Percentiles rank a stretch among this genome's conserved stretches.
These are phyloP conservation scores for Diaphora mendica DNA, from an alignment of 2,888 invertebrate species.

Conservation along the genomic window DNA sequence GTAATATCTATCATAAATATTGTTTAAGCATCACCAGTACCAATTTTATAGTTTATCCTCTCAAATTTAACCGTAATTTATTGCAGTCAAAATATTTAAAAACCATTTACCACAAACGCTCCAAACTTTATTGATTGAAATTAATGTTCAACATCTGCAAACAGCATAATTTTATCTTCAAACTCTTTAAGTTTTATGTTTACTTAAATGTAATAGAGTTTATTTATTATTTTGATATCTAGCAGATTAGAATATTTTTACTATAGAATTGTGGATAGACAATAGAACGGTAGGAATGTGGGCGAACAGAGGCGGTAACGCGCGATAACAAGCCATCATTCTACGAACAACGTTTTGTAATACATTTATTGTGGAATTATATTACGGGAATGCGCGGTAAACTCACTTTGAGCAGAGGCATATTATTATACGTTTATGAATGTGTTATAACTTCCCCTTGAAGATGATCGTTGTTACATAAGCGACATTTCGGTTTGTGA, in stretches of 20 bases:
- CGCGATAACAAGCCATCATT: constrained; percentile 63
- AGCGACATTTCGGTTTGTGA: constrained; percentile 40
- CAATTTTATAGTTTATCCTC: background rate
- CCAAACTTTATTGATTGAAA: background rate
- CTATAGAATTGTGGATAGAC: background rate
- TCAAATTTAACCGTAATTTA: background rate
- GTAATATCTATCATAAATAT: background rate
- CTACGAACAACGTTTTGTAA: constrained; percentile 53
- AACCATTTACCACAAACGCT: background rate
- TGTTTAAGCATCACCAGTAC: no score
- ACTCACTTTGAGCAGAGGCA: constrained; percentile 42
- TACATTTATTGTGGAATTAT: constrained; percentile 41
- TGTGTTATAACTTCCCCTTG: constrained; percentile 57
- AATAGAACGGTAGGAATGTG: background rate
- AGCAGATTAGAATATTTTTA: background rate
- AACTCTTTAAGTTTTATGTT: background rate
- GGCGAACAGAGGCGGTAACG: constrained; percentile 44
- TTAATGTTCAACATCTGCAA: constrained; percentile 1
- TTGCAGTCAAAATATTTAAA: background rate
- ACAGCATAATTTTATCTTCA: background rate
- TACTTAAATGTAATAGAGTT: background rate
- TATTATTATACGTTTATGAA: constrained; percentile 46
- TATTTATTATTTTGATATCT: background rate
- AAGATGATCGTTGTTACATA: constrained; percentile 49
- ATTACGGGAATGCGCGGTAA: constrained; percentile 61